Base-by-base conservation (phyloP, 2,113 vertebrate species). In the Lota lota region DNA sequence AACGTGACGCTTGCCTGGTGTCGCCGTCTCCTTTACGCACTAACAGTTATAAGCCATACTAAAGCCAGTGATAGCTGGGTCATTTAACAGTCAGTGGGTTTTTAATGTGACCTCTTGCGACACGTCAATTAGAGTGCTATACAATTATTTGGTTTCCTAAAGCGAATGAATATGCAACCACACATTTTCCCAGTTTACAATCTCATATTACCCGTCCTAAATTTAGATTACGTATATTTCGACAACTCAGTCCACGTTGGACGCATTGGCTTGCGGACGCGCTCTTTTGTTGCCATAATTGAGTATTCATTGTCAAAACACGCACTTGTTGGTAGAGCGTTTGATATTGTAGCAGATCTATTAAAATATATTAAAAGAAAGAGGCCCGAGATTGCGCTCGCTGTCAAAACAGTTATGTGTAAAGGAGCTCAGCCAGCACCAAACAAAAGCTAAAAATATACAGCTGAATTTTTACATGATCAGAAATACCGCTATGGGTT, bases 191-290 rank as follows among this genome's bases (percentile, higher is more conserved):
- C 53, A 33, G 21, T 64, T 60, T 17, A 70, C 67, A 67, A 56
- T 75, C 77, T 79, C 75, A 63, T 58, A 18, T 68, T 77, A 81
- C 22, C 63, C 0, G 22, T 53, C 77, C 85, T 88, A 90, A 82
- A 88, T 86, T 80, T 87, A 89, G 83, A 83, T 14, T 65, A 61
- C 76, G 53, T 68, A 70, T 69, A 78, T 80, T 83, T 72, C 68
- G 67, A 64, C 54, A 51, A 56, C 11, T n/a, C n/a, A n/a, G n/a
- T n/a, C n/a, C n/a, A 33, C 28, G 7, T 3, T 33, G 28, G 28
- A 40, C 36, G 3, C 6, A 10, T 11, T 10, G 36, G 11, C 36
- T 40, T 7, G 36, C 36, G 36, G 36, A 40, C 36, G 36, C 8
- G 12, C 40, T 47, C 7, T 12, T 12, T 10, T 47, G 28, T 33